A percentile compares a stretch with the other conserved stretches of the same genome.
phyloP scores from a whole-genome alignment of 2,888 invertebrate genomes.

The Scotopteryx bipunctaria region DNA sequence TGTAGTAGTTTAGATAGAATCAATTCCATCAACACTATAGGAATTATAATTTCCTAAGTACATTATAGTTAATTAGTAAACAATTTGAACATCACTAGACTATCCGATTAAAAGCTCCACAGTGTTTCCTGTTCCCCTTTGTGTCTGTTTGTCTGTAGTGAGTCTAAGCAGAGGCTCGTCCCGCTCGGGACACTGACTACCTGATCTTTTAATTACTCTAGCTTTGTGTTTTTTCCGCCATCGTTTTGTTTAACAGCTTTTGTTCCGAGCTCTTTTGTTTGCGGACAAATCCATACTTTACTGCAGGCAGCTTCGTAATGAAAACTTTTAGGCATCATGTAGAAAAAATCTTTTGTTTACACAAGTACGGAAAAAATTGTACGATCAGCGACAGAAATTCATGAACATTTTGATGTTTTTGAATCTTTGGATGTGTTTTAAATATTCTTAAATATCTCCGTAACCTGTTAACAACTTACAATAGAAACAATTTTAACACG shows the following conservation, averaged over 20 bases:
- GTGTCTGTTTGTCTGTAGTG: neutral
- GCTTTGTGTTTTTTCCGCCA: constrained; percentile 50
- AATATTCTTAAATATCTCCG: too few relatives aligned
- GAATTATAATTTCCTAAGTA: too few relatives aligned
- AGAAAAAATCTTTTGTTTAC: constrained; percentile 4
- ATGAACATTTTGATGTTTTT: too few relatives aligned
- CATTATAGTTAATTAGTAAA: too few relatives aligned
- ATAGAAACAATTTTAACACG: too few relatives aligned
- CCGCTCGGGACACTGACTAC: constrained; percentile 49
- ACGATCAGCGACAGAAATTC: too few relatives aligned
- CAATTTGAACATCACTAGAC: too few relatives aligned
- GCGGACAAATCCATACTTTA: constrained; percentile 32
- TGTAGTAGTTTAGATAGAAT: too few relatives aligned
- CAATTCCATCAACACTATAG: too few relatives aligned
- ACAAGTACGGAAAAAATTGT: too few relatives aligned
- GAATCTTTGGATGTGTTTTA: too few relatives aligned
- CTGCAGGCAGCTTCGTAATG: constrained; percentile 18
- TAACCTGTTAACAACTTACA: too few relatives aligned
- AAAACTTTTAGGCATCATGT: constrained; percentile 13
- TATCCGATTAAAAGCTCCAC: neutral
- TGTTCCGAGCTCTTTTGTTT: constrained; percentile 38
- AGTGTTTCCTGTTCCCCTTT: constrained; percentile 1
- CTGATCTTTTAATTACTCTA: constrained; percentile 66
- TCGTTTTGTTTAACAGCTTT: constrained; percentile 47
- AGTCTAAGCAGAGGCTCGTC: constrained; percentile 52